Base-by-base conservation (phyloP, 2,888 invertebrate species). In the Spisula subtruncata region DNA sequence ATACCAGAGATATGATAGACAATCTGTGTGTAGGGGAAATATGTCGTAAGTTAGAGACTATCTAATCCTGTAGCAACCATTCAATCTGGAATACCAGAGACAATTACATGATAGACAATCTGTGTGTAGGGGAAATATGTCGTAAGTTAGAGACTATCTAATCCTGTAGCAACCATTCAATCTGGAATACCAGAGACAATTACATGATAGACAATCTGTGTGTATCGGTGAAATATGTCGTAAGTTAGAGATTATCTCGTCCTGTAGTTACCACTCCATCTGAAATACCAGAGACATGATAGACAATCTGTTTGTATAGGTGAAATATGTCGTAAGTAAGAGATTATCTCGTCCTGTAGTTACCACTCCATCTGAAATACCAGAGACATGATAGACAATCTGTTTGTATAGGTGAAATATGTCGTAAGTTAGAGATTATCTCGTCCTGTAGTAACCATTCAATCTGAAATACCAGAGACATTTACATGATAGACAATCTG, bases 401-500 rank as follows among this genome's bases (percentile, higher is more conserved):
- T 85, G 97, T 97, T 12, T 97, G 97, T 1, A 98, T 97, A 2
- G 97, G 97, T 89, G 97, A 97, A 12, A 97, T 96, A 94, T 98
- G 97, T 81, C 96, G 94, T 71, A 98, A 96, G n/a, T 98, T 97
- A 0, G 98, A 98, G 0, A 98, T 98, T 29, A 98, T 98, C 97
- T 98, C 97, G 95, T 98, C 98, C 93, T 97, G 97, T 89, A 98
- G 96, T 90, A 98, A 96, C 98, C 98, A 98, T 94, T 98, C 97
- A 82, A 98, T 97, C 97, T 97, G 94, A 56, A 91, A 92, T 54
- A 83, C 8, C 4, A 41, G 41, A 41, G 41, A 41, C 41, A 41
- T 5, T 5, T 41, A 41, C 41, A 41, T 41, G 41, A 41, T 2
- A 41, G 41, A 41, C 41, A 41, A n/a, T n/a, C n/a, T n/a, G n/a